A percentile compares a stretch with the other conserved stretches of the same genome.
Evolutionary conservation across 1,140 invertebrate genomes (phyloP).

Genomic region (Lepidurus packardi): DNA sequence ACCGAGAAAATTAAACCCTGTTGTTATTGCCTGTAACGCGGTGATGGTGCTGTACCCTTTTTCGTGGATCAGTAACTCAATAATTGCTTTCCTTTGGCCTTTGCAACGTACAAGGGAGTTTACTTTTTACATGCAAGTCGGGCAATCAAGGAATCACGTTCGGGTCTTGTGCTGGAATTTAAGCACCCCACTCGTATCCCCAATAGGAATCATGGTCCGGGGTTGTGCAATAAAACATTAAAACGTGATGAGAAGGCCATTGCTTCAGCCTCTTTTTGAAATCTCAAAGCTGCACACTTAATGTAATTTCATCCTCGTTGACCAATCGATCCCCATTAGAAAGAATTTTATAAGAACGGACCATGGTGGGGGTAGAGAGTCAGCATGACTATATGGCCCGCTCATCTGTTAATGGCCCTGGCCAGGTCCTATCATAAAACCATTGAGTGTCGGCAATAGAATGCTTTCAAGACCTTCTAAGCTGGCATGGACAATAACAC

Average conservation of each 20-base stretch:
- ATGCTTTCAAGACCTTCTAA: slow-evolving; percentile 22
- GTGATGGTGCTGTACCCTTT: background rate
- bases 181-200: no score
- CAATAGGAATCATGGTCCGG: background rate
- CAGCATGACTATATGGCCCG: slow-evolving; percentile 12
- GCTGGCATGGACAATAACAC: slow-evolving; percentile 8
- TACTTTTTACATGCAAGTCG: no score
- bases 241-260: background rate
- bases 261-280: background rate
- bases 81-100: no score
- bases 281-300: background rate
- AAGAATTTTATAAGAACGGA: background rate
- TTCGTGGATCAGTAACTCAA: background rate
- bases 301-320: slow-evolving; percentile 16
- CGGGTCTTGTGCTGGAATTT: no score
- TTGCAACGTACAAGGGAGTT: no score
- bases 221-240: background rate
- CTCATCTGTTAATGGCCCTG: slow-evolving; percentile 21
- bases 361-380: background rate
- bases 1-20: background rate
- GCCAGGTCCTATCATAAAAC: slow-evolving; percentile 17
- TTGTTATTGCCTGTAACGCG: background rate
- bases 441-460: slow-evolving; percentile 18
- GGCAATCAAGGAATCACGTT: no score
- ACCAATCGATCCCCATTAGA: slow-evolving; percentile 1